Conservation (phyloP, 2,888 invertebrate species). For the Heliconius cydno region DNA sequence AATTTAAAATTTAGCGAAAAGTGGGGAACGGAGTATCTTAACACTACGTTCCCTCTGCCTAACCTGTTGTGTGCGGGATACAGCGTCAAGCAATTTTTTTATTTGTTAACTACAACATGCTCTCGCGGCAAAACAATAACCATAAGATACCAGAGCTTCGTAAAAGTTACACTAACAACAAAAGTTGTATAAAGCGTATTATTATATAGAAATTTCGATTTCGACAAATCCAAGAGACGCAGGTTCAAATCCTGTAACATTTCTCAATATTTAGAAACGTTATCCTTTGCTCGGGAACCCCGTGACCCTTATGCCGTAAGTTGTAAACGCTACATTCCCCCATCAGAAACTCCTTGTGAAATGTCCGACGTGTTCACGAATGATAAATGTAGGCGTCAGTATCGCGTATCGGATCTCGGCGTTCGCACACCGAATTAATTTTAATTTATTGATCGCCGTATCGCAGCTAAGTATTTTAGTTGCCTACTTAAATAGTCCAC, state of each 20-base stretch:
- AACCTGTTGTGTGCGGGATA: no score
- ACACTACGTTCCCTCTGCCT: no score
- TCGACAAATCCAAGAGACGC: background rate
- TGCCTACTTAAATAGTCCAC: slow-evolving; percentile 65
- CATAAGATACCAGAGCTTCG: background rate
- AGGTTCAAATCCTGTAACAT: background rate
- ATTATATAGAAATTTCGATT: background rate
- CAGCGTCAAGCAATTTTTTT: background rate
- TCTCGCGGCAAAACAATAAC: background rate
- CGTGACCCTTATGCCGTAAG: slow-evolving; percentile 63
- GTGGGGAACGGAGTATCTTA: no score
- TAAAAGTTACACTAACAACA: background rate
- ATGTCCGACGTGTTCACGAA: slow-evolving; percentile 83
- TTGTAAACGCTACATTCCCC: slow-evolving; percentile 71
- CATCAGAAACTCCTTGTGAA: slow-evolving; percentile 70
- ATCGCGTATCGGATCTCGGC: slow-evolving; percentile 82
- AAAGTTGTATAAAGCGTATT: background rate
- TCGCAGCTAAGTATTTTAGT: slow-evolving; percentile 80
- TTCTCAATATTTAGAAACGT: slow-evolving; percentile 63
- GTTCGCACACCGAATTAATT: slow-evolving; percentile 84
- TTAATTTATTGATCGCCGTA: slow-evolving; percentile 83
- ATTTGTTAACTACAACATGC: background rate
- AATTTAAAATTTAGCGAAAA: no score
- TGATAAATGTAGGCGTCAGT: slow-evolving; percentile 83
- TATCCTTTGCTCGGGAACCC: slow-evolving; percentile 74